phyloP scores from a whole-genome alignment of 2,113 vertebrate species.

The Oenanthe oenanthe region DNA sequence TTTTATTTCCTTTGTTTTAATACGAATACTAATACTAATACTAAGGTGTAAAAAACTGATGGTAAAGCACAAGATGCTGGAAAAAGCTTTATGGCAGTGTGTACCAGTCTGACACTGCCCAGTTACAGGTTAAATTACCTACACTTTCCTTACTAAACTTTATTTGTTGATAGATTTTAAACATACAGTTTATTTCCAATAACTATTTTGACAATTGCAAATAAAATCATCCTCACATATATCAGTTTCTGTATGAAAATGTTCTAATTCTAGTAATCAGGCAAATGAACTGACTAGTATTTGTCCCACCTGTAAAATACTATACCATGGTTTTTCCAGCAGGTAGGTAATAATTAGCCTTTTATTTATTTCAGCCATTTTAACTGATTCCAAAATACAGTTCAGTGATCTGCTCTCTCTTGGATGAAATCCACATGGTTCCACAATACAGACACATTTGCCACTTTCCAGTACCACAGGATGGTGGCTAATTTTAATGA shows the following conservation, averaged over 20 bases:
- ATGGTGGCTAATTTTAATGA: background rate
- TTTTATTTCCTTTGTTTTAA: too few relatives aligned
- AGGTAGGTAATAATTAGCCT: background rate
- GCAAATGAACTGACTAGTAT: background rate
- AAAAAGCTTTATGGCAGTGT: background rate
- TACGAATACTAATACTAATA: too few relatives aligned
- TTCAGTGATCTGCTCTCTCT: background rate
- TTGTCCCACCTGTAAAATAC: background rate
- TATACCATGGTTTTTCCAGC: background rate
- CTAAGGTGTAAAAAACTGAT: background rate
- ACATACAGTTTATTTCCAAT: background rate
- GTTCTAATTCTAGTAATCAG: background rate
- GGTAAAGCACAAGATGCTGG: background rate
- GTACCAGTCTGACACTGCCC: background rate
- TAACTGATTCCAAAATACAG: background rate
- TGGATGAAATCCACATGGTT: background rate
- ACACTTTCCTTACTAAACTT: background rate
- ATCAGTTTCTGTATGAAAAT: background rate
- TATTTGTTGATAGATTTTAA: background rate
- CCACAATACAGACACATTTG: background rate
- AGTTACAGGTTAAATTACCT: background rate
- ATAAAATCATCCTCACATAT: background rate
- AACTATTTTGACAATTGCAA: background rate
- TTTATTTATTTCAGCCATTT: conserved; percentile 32
- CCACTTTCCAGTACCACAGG: background rate